Base-by-base conservation (phyloP, 1,140 invertebrate species). In the Papilio aristodemus region DNA sequence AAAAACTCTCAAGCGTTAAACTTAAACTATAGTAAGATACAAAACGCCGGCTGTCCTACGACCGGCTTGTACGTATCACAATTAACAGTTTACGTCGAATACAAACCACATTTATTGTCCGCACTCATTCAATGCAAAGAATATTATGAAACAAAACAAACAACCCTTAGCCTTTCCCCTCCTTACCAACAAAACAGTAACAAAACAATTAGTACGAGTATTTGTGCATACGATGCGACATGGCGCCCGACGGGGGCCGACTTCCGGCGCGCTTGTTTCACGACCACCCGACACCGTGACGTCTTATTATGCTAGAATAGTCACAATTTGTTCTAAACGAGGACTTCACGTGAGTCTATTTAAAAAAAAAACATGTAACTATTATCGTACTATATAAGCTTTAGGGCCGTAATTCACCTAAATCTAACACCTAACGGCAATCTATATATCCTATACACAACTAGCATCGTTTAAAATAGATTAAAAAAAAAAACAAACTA, bases 401-500 rank as follows among this genome's bases (percentile, higher is more conserved):
- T 85, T 83, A 86, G 84, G 78, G 77, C 87, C 82, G 69, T 84
- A 81, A 4, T 80, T 74, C 71, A 77, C 73, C 84, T 81, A 79
- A 72, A 80, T 60, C 75, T 84, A 78, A 77, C 70, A 62, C 69
- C 75, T 80, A 81, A 63, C 67, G 78, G 78, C 80, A 75, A 83
- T 76, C 71, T 3, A 2, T 46, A 17, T 46, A 57, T 71, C 71
- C 66, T 72, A 75, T 82, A 86, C 80, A 88, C 81, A 88, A 83
- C 85, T 88, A 90, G 87, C 87, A 83, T 87, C 83, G 39, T 84
- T 90, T 87, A 88, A 89, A 87, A 87, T 84, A 86, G 81, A 84
- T 84, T 83, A 83, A 85, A 86, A 85, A 87, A 73, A 38, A 85
- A 86, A 85, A 87, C 72, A 38, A 72, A 70, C 78, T 74, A 79